Conservation (phyloP, 2,797 vertebrate species). For the Halcyon smyrnensis region DNA sequence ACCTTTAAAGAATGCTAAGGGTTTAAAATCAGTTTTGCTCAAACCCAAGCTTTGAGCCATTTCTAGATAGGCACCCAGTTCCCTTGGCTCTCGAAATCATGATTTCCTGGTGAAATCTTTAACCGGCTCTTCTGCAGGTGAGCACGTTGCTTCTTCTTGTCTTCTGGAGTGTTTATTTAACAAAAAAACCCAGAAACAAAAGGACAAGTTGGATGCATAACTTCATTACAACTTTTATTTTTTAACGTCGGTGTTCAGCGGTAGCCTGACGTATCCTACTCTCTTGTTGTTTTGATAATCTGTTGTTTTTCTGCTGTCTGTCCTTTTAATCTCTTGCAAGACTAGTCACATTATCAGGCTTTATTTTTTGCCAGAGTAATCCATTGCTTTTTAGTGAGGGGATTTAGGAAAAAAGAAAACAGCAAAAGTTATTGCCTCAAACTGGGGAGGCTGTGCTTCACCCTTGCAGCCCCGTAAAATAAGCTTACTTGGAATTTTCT, state of each 20-base stretch:
- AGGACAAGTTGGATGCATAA: not conserved
- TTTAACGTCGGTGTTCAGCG: not conserved
- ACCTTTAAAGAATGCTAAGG: not conserved
- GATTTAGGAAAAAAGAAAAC: not conserved
- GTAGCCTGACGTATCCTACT: not conserved
- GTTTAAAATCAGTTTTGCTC: not conserved
- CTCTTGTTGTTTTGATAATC: not conserved
- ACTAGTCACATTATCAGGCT: not conserved
- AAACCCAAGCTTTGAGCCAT: not conserved
- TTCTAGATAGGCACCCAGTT: not conserved
- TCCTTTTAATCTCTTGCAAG: conserved; percentile 24
- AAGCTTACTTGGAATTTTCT: not conserved
- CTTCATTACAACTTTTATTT: not conserved
- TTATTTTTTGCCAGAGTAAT: not conserved
- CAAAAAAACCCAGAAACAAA: not conserved
- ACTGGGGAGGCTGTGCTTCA: not conserved
- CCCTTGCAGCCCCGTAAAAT: not conserved
- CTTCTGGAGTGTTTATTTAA: not conserved
- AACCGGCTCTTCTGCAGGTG: not conserved
- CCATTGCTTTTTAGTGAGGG: not conserved
- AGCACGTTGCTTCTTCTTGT: not conserved
- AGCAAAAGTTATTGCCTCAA: not conserved
- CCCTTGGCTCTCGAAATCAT: not conserved
- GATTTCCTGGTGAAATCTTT: not conserved
- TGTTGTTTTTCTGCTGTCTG: conserved; percentile 8